Conservation (phyloP, 2,113 vertebrate species). For the Budorcas taxicolor region DNA sequence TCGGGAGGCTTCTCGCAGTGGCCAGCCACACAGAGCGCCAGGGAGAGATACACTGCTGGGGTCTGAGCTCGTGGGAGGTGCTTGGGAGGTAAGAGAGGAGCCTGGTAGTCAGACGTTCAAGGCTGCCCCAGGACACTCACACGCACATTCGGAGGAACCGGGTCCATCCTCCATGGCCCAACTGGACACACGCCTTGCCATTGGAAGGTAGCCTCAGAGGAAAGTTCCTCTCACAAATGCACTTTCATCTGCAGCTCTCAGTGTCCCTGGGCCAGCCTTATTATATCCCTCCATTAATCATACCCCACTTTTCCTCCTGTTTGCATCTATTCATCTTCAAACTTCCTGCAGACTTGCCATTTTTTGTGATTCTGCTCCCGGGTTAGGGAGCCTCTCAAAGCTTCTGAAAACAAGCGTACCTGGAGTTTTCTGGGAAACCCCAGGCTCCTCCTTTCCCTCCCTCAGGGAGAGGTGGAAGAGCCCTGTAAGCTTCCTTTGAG, state of each 20-base stretch:
- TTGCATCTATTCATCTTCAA: not conserved
- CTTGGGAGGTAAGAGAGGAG: not conserved
- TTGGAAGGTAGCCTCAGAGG: not conserved
- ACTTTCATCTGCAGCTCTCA: not conserved
- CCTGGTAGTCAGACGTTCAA: not conserved
- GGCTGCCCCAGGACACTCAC: not conserved
- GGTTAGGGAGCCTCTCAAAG: not conserved
- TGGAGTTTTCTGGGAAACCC: not conserved
- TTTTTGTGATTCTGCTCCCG: not conserved
- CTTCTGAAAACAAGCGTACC: not conserved
- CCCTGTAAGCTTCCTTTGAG: not conserved
- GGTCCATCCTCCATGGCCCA: not conserved
- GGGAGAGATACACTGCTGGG: not conserved
- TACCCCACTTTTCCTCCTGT: not conserved
- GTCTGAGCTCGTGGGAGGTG: not conserved
- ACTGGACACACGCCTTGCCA: not conserved
- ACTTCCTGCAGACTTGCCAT: not conserved
- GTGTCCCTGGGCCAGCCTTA: not conserved
- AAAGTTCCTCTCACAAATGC: not conserved
- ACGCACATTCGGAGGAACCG: not conserved
- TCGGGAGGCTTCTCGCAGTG: not conserved
- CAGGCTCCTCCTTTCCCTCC: not conserved
- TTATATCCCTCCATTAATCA: not conserved
- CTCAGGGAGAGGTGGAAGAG: not conserved
- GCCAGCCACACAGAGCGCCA: not conserved